Percentiles rank a stretch among this genome's conserved stretches.
Conservation (phyloP, 2,797 vertebrate genomes). For the Lepilemur ruficaudatus region DNA sequence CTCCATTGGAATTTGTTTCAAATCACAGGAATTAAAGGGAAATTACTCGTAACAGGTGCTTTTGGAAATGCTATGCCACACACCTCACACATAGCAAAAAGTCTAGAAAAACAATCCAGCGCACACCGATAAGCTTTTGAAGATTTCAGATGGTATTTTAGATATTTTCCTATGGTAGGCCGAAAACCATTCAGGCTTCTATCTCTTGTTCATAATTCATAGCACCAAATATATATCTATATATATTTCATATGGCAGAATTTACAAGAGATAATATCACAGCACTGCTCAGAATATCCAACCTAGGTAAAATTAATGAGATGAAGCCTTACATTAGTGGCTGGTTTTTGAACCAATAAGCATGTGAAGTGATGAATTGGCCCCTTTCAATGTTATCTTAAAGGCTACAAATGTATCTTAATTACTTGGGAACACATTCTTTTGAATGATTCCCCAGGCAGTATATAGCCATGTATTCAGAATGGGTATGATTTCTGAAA, state of each 20-base stretch:
- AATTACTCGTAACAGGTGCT: background rate
- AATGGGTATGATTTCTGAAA: constrained; percentile 27
- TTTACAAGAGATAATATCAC: background rate
- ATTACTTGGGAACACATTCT: background rate
- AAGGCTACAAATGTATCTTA: background rate
- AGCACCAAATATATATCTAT: background rate
- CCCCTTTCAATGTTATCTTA: background rate
- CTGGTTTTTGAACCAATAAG: background rate
- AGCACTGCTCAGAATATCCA: background rate
- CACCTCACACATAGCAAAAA: background rate
- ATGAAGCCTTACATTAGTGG: background rate
- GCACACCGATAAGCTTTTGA: background rate
- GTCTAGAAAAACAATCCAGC: background rate
- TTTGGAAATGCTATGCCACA: background rate
- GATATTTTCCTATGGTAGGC: background rate
- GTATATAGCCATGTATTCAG: background rate
- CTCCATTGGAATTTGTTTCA: background rate
- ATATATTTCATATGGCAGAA: background rate
- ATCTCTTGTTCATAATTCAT: background rate
- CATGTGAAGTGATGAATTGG: background rate
- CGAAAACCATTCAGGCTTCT: background rate
- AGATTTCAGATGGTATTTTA: background rate
- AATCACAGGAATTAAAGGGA: background rate
- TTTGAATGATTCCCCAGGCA: background rate
- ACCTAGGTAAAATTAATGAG: background rate